Base-by-base conservation (phyloP, 2,113 vertebrate species). In the Festucalex cinctus region DNA sequence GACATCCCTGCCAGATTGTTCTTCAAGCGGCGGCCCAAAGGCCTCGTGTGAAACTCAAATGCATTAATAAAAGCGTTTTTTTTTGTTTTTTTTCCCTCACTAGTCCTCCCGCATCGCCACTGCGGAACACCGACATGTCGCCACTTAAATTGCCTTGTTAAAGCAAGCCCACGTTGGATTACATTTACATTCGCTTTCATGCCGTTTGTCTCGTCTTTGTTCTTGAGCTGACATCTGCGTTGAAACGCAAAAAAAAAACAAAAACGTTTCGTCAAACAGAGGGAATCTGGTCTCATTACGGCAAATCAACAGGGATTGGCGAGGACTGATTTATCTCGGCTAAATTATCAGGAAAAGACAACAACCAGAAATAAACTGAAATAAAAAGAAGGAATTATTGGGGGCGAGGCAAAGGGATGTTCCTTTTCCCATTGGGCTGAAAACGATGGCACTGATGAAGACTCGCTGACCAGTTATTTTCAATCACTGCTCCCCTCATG, bases 291-390 rank as follows among this genome's bases (percentile, higher is more conserved):
- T 75, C 83, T 89, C 74, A 79, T 90, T 88, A 82, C 74, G 73
- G 79, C 64, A 83, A 71, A 82, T 86, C 82, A 85, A 76, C 74
- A 59, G 85, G 80, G 83, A 86, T 73, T 66, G 58, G 73, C 77
- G 77, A 69, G 63, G 80, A 79, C 83, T 69, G 77, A 78, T 62
- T 82, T 86, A 73, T 79, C 67, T 37, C 44, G 67, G 73, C 57
- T 75, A 83, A 76, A 67, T 74, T 74, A 84, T 67, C 48, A 78
- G 68, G 84, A 83, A 73, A 71, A 76, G 74, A 66, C 71, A 48
- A 51, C 69, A 20, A 59, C 13, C 6, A 43, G 58, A 9, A 68
- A 51, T 16, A 41, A 48, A 5, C 59, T 37, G 6, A 70, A 66
- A 46, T 32, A 72, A 69, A 49, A 28, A 70, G 3, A 43, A 56